A percentile compares a stretch with the other conserved stretches of the same genome.
phyloP scores from a whole-genome alignment of 1,140 invertebrate species.

The Trissolcus basalis region DNA sequence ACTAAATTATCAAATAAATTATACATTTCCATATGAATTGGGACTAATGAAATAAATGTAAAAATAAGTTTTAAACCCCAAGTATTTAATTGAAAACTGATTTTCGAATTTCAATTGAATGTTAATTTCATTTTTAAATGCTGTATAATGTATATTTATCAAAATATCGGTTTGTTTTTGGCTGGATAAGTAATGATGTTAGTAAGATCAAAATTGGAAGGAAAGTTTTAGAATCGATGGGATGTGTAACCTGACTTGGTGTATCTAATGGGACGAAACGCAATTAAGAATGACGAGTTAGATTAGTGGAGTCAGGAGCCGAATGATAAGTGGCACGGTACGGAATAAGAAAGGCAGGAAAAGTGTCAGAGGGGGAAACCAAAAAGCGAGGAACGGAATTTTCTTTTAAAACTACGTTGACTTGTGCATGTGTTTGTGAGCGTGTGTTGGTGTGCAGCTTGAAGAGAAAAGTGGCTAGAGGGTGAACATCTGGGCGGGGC shows the following conservation, averaged over 20 bases:
- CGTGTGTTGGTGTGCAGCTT: conserved; percentile 10
- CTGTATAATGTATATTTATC: too few species aligned
- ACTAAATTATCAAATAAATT: too few species aligned
- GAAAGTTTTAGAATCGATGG: conserved; percentile 7
- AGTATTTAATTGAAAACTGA: too few species aligned
- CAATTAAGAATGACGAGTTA: conserved; percentile 53
- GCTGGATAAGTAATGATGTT: too few species aligned
- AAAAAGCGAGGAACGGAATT: conserved; percentile 62
- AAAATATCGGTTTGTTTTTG: too few species aligned
- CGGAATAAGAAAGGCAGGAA: conserved; percentile 23
- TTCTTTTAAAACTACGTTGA: conserved; percentile 55
- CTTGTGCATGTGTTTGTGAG: conserved; percentile 4
- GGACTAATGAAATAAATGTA: too few species aligned
- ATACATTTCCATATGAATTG: too few species aligned
- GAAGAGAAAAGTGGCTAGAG: conserved; percentile 61
- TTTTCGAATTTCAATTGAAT: too few species aligned
- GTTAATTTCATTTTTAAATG: too few species aligned
- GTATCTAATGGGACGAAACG: conserved; percentile 34
- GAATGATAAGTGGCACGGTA: conserved; percentile 37
- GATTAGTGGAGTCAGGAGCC: conserved; percentile 51
- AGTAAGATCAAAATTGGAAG: neutral
- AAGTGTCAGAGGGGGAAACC: conserved; percentile 47
- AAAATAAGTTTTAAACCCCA: too few species aligned
- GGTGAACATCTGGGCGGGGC: conserved; percentile 63
- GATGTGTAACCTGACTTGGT: conserved; percentile 20